Evolutionary conservation across 2,113 vertebrate species (phyloP).

Genomic region (Toxostoma redivivum): DNA sequence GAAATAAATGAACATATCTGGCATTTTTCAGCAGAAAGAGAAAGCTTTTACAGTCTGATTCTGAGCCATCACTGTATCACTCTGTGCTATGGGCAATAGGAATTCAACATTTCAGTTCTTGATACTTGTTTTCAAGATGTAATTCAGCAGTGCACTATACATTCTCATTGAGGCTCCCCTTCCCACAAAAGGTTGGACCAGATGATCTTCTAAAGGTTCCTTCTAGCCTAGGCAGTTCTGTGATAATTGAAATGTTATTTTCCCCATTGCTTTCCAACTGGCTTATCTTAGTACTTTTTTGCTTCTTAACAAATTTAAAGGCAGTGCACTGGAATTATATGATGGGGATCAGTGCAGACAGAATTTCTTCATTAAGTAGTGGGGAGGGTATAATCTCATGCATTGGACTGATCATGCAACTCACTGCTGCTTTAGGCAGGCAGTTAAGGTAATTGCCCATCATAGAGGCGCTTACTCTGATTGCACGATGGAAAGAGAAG

Average conservation of each 20-base stretch:
- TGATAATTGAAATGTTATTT: neutral
- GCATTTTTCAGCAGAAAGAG: neutral
- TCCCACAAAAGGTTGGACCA: neutral
- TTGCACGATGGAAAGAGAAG: slow-evolving; percentile 22
- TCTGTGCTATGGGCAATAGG: neutral
- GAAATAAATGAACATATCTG: neutral
- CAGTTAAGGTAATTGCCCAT: slow-evolving; percentile 63
- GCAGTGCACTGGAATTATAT: neutral
- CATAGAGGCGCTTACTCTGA: slow-evolving; percentile 39
- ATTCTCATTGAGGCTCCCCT: neutral
- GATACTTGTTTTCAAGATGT: neutral
- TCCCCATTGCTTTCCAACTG: neutral
- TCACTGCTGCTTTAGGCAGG: slow-evolving; percentile 39
- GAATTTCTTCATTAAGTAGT: slow-evolving; percentile 45
- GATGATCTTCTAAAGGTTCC: neutral
- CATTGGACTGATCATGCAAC: slow-evolving; percentile 45
- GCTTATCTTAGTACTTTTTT: neutral
- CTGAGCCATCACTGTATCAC: neutral
- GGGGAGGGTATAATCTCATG: slow-evolving; percentile 17
- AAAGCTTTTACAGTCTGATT: neutral
- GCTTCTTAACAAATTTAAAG: neutral
- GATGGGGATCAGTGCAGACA: neutral
- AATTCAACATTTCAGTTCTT: neutral
- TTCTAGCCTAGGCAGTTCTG: neutral
- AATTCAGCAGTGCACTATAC: neutral